Evolutionary conservation across 1,140 invertebrate genomes (phyloP), one percentile per base, ranked within the genome.

Genomic region (Psilanteris sp.): DNA sequence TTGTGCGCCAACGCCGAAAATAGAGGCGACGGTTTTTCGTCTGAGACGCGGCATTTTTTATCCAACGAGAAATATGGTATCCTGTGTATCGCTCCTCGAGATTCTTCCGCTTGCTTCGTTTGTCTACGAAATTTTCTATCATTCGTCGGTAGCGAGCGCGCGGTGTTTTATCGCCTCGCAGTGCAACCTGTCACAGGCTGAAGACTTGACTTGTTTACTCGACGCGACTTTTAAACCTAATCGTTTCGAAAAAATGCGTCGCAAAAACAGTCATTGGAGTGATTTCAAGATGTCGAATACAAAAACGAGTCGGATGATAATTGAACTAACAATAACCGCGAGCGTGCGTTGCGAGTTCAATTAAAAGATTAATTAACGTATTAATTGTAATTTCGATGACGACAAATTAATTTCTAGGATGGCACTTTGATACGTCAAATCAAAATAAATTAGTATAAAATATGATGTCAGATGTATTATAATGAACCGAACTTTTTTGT

Each of bases 61-160:
- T 55, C 29, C 32, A 59, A 73, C 31, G 52, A 83, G 79, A 81
- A 82, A 77, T 82, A 81, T 78, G 68, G 78, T 80, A 81, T 81
- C 78, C 77, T 80, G 79, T 76, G 48, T 29, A n/a, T n/a, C n/a
- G n/a, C n/a, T 48, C n/a, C 15, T 29, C 10, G 11, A 13, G 13
- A 11, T 27, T 55, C 41, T 67, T 67, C 46, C 52, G 54, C 46
- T 54, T 46, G 61, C 29, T 29, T 44, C 34, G 46, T 55, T 57
- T 39, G 4, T 43, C 26, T 20, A 29, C 26, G 20, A 20, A 59
- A 61, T 70, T 43, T 43, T 16, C 54, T 55, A 41, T 55, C 31
- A 8, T 2, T 10, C n/a, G n/a, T n/a, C 11, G 37, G 9, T 6
- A 5, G 22, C 14, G 39, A 1, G 22, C n/a, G 10, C 15, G 11